These are phyloP conservation scores for Chloroceryle inda DNA, from an alignment of 2,797 vertebrate genomes.

Conservation along the genomic window DNA sequence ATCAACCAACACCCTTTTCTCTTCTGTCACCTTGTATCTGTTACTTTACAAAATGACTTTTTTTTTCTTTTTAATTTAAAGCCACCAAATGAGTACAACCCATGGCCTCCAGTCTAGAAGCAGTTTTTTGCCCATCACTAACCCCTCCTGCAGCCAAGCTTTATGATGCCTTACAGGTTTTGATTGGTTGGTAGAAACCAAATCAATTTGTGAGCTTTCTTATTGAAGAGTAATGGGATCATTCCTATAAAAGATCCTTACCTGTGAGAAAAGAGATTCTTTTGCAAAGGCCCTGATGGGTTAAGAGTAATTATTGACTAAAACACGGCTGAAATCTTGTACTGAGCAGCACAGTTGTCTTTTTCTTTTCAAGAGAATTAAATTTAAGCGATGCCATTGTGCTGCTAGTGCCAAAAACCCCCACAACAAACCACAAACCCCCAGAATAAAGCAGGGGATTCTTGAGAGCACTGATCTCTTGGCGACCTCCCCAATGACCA, in stretches of 20 bases:
- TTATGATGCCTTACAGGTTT: neutral
- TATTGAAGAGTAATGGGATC: neutral
- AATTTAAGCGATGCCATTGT: neutral
- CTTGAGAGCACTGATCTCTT: neutral
- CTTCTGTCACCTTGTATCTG: neutral
- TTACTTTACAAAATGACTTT: neutral
- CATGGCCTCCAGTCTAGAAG: neutral
- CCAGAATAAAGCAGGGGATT: neutral
- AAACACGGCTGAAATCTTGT: neutral
- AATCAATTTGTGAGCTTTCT: neutral
- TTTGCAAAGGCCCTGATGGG: neutral
- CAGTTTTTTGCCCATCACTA: fast-evolving
- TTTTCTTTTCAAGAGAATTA: neutral
- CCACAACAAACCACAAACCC: neutral
- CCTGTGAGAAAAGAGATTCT: neutral
- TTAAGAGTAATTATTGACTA: neutral
- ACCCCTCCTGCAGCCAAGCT: neutral
- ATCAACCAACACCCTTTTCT: neutral
- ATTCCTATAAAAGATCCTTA: neutral
- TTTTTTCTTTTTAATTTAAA: neutral
- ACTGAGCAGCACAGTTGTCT: neutral
- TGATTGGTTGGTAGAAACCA: neutral
- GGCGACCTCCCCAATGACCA: neutral
- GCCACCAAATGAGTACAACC: neutral
- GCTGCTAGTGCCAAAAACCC: neutral